Conservation (phyloP, 1,140 invertebrate genomes). For the Aphis craccivora region DNA sequence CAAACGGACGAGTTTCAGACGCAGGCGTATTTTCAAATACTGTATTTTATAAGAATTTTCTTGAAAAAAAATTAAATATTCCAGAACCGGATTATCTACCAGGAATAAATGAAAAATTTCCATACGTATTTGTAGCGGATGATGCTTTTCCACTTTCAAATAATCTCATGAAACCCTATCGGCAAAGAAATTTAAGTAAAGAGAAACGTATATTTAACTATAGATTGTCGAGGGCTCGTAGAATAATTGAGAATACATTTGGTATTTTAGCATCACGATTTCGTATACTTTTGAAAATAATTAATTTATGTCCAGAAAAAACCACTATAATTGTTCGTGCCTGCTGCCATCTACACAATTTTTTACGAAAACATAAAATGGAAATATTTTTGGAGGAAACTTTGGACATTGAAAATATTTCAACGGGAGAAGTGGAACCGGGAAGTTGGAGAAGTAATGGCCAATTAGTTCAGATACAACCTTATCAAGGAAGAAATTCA, state of each 20-base stretch:
- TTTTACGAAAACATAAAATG: constrained; percentile 59
- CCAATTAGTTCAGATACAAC: constrained; percentile 42
- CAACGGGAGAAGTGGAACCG: constrained; percentile 28
- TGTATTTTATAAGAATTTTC: constrained; percentile 60
- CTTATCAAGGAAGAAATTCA: constrained; percentile 50
- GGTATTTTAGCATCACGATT: constrained; percentile 64
- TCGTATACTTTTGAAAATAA: constrained; percentile 63
- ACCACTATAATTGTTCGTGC: constrained; percentile 62
- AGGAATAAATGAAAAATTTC: constrained; percentile 46
- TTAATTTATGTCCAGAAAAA: constrained; percentile 62
- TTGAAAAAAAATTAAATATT: constrained; percentile 53
- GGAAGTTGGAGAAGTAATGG: constrained; percentile 45
- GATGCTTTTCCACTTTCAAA: constrained; percentile 58
- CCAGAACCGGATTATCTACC: constrained; percentile 44
- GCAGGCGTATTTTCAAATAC: constrained; percentile 62
- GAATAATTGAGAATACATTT: constrained; percentile 66
- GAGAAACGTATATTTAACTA: constrained; percentile 66
- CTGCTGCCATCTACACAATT: constrained; percentile 62
- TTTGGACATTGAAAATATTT: constrained; percentile 43
- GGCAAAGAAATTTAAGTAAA: constrained; percentile 37
- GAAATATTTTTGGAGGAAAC: constrained; percentile 8
- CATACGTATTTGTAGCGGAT: constrained; percentile 58
- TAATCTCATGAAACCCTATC: constrained; percentile 59
- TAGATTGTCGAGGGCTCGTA: constrained; percentile 63
- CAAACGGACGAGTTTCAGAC: constrained; percentile 63